A percentile compares a stretch with the other conserved stretches of the same genome.
phyloP scores from a whole-genome alignment of 2,888 invertebrate genomes.

The Sinohyriopsis cumingii region DNA sequence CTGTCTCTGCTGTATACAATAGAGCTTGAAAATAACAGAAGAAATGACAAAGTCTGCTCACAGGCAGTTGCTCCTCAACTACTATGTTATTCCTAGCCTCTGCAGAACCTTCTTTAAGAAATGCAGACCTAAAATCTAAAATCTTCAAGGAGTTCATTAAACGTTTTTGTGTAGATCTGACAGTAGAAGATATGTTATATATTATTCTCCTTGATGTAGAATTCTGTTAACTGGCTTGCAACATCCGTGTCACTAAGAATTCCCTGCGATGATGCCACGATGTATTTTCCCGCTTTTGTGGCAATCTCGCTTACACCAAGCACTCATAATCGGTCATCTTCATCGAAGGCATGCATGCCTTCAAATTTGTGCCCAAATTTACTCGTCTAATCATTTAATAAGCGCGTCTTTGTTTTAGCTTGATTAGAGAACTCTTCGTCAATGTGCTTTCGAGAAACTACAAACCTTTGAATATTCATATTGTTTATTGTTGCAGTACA shows the following conservation, averaged over 20 bases:
- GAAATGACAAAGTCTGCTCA: slow-evolving; percentile 9
- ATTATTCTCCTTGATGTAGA: neutral
- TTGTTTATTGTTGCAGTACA: slow-evolving; percentile 19
- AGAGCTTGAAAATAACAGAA: slow-evolving; percentile 14
- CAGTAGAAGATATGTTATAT: slow-evolving; percentile 18
- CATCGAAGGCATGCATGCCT: slow-evolving; percentile 6
- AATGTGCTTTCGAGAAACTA: slow-evolving; percentile 22
- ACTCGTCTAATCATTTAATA: neutral
- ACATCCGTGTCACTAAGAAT: slow-evolving; percentile 7
- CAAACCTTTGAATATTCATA: slow-evolving; percentile 21
- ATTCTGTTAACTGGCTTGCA: no score
- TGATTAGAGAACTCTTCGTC: slow-evolving; percentile 21
- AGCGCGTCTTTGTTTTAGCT: slow-evolving; percentile 1
- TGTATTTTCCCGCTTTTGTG: slow-evolving; percentile 21
- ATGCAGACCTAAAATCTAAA: slow-evolving; percentile 13
- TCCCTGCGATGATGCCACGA: slow-evolving; percentile 11
- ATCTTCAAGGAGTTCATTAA: slow-evolving; percentile 17
- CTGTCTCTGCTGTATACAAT: slow-evolving; percentile 17
- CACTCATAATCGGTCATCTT: neutral
- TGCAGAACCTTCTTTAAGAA: slow-evolving; percentile 10
- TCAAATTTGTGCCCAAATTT: slow-evolving; percentile 10
- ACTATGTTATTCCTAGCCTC: slow-evolving; percentile 5
- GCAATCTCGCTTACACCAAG: slow-evolving; percentile 8
- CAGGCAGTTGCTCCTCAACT: slow-evolving; percentile 8
- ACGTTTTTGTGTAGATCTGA: slow-evolving; percentile 16